A percentile compares a stretch with the other conserved stretches of the same genome.
phyloP scores from a whole-genome alignment of 1,140 invertebrate genomes.

The Colletes latitarsis region DNA sequence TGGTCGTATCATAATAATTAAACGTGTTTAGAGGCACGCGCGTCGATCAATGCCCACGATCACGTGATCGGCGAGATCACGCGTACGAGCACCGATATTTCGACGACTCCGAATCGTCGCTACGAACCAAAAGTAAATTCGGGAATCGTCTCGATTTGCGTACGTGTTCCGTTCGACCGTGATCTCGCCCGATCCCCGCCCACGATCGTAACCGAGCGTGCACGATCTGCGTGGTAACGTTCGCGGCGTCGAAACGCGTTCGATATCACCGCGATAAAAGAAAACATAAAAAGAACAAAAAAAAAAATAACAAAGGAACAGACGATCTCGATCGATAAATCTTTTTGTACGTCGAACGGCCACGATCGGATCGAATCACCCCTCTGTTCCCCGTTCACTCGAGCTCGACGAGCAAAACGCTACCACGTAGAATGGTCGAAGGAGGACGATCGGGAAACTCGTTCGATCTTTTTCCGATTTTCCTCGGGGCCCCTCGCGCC shows the following conservation, averaged over 20 bases:
- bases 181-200: neutral
- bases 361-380: conserved; percentile 20
- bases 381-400: neutral
- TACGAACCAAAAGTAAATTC: too few relatives aligned
- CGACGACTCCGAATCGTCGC: too few relatives aligned
- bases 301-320: conserved; percentile 15
- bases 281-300: conserved; percentile 3
- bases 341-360: conserved; percentile 45
- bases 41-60: neutral
- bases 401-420: conserved; percentile 1
- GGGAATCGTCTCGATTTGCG: too few relatives aligned
- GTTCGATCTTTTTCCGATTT: neutral
- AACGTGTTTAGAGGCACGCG: conserved; percentile 24
- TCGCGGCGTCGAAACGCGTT: neutral
- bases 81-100: too few relatives aligned
- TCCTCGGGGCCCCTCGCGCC: neutral
- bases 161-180: too few relatives aligned
- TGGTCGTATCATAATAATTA: conserved; percentile 71
- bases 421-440: conserved; percentile 31
- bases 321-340: conserved; percentile 32
- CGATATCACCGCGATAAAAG: neutral
- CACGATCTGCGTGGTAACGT: conserved; percentile 2
- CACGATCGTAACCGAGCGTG: neutral
- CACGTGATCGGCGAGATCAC: too few relatives aligned
- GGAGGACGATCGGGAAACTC: conserved; percentile 5